A percentile compares a stretch with the other conserved stretches of the same genome.
Conservation (phyloP, 2,888 invertebrate species). For the Eristalinus aeneus region DNA sequence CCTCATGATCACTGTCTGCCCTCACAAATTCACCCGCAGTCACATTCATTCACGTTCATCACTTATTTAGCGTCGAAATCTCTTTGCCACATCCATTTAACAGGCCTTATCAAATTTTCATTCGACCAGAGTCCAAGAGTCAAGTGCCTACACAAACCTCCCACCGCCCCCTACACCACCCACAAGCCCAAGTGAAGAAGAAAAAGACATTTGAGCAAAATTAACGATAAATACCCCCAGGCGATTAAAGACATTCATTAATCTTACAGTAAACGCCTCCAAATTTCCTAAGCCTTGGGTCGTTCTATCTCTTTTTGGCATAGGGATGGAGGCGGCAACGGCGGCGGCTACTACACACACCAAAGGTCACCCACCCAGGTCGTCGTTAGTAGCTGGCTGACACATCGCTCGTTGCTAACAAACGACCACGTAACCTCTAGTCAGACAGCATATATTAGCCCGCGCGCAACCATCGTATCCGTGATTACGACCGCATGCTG, state of each 20-base stretch:
- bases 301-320: too few relatives aligned
- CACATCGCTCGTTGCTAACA: not conserved
- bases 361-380: slow-evolving; percentile 41
- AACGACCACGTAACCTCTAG: slow-evolving; percentile 15
- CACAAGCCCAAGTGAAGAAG: not conserved
- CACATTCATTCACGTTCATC: not conserved
- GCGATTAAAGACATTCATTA: slow-evolving; percentile 58
- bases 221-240: slow-evolving; percentile 39
- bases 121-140: not conserved
- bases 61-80: slow-evolving; percentile 6
- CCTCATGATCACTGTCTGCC: not conserved
- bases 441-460: not conserved
- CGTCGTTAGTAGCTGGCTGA: not conserved
- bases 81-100: not conserved
- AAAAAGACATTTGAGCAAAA: slow-evolving; percentile 42
- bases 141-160: not conserved
- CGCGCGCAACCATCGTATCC: not conserved
- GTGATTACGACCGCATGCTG: not conserved
- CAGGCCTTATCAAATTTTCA: slow-evolving; percentile 10
- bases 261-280: slow-evolving; percentile 55
- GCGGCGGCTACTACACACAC: not conserved
- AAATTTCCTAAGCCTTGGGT: slow-evolving; percentile 19
- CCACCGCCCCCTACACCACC: not conserved
- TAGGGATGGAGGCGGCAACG: not conserved
- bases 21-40: not conserved